phyloP scores from a whole-genome alignment of 2,888 invertebrate genomes.

The Lasioglossum marginatum region DNA sequence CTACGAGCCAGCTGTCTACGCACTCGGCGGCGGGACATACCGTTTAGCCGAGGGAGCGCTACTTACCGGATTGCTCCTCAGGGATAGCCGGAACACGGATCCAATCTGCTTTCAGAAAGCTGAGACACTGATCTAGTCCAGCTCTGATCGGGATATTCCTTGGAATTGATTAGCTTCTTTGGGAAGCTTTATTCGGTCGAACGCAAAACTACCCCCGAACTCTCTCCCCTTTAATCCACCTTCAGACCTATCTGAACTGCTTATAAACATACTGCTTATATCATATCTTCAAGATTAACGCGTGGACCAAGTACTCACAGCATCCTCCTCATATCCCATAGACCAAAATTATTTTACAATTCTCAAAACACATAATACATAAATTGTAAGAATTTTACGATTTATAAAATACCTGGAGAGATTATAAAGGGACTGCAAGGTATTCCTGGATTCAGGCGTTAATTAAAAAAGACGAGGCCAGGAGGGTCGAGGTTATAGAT shows the following conservation, averaged over 20 bases:
- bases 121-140: background rate
- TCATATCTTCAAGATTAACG: background rate
- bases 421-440: background rate
- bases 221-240: background rate
- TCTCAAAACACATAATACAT: background rate
- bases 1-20: slow-evolving; percentile 16
- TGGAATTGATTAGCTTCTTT: slow-evolving; percentile 2
- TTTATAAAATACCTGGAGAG: background rate
- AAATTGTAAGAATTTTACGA: background rate
- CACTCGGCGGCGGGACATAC: slow-evolving; percentile 39
- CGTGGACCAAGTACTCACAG: background rate
- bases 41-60: slow-evolving; percentile 49
- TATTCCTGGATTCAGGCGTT: background rate
- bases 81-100: background rate
- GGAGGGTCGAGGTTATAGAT: background rate
- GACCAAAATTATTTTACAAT: background rate
- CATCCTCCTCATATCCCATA: background rate
- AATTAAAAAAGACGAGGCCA: background rate
- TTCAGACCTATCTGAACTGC: background rate
- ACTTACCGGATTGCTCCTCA: slow-evolving; percentile 55
- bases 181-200: background rate
- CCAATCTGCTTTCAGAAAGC: slow-evolving; percentile 10
- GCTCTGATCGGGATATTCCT: background rate
- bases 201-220: background rate
- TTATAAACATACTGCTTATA: too few relatives aligned